Conservation (phyloP, 1,140 invertebrate species). For the Ditylenchus dipsaci region DNA sequence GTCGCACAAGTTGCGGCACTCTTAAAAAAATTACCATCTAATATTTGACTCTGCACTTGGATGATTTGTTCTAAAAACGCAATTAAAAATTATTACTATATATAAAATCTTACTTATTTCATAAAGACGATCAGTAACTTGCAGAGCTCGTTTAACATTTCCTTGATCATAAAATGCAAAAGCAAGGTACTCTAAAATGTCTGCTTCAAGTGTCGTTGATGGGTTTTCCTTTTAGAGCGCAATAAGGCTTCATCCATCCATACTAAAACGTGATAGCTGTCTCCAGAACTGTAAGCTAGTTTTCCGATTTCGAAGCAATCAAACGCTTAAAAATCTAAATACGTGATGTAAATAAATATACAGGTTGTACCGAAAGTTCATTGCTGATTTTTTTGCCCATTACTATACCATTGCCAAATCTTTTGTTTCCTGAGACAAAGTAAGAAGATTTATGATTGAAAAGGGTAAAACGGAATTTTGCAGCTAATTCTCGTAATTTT, state of each 20-base stretch:
- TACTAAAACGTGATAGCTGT: conserved; percentile 84
- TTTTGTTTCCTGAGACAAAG: no score
- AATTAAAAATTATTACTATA: neutral
- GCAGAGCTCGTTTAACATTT: conserved; percentile 75
- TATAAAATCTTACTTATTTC: conserved; percentile 60
- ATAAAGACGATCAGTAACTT: conserved; percentile 82
- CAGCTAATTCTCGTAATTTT: no score
- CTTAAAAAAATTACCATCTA: no score
- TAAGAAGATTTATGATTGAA: no score
- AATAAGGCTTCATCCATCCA: conserved; percentile 90
- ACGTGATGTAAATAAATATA: no score
- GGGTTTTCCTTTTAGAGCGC: conserved; percentile 64
- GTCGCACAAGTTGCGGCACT: no score
- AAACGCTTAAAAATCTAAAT: conserved; percentile 68
- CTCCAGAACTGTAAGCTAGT: conserved; percentile 82
- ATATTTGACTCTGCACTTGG: conserved; percentile 49
- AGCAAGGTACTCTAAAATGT: conserved; percentile 73
- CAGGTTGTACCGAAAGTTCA: no score
- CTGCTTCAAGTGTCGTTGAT: conserved; percentile 33
- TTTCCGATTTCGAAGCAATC: conserved; percentile 93
- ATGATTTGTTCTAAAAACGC: conserved; percentile 26
- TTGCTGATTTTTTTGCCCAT: no score
- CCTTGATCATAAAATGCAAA: conserved; percentile 84
- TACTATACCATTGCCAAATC: no score
- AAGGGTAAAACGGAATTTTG: no score